Base-by-base conservation (phyloP, 2,797 vertebrate species). In the Emydoidea blandingii region DNA sequence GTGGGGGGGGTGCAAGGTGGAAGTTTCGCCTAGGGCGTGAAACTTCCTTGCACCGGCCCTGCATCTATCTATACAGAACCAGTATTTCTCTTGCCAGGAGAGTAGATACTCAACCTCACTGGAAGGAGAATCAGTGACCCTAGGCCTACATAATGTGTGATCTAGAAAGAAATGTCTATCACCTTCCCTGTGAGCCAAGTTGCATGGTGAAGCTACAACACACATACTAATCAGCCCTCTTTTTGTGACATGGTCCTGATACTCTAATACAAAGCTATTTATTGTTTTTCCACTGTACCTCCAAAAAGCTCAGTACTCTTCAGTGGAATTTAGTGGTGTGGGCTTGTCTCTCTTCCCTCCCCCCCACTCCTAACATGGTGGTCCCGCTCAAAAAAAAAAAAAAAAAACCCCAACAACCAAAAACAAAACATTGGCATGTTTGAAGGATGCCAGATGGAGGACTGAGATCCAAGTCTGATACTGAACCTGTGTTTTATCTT, bases 181-280 rank as follows among this genome's bases (percentile, higher is more conserved):
- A 37, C 21, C 37, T 10, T 72, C 37, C 19, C 10, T 9, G 21
- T 23, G n/a, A 72, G 23, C 44, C 44, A 27, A 78, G 49, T 25
- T 49, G 15, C 18, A 15, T 23, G 3, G 27, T 47, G 44, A 2
- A 49, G 41, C 15, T 31, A 47, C 25, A 49, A 49, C 47, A 76
- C 25, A 49, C 14, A 3, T 29, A 5, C 74, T 74, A 41, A 41
- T 74, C 68, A 41, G n/a, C 41, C 23, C 10, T 27, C 87, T 95
- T 78, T 92, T 53, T 91, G 83, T 83, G 76, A 76, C 29, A 12
- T 92, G 68, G n/a, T 89, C 90, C 85, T 93, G n/a, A 57, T 95
- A 41, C 41, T 41, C 5, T 5, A 41, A 41, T 41, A 41, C 41
- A 41, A 41, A 41, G 2, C 41, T 41, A n/a, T 37, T 37, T 68